phyloP scores from a whole-genome alignment of 2,797 vertebrate species.

The Novumbra hubbsi region DNA sequence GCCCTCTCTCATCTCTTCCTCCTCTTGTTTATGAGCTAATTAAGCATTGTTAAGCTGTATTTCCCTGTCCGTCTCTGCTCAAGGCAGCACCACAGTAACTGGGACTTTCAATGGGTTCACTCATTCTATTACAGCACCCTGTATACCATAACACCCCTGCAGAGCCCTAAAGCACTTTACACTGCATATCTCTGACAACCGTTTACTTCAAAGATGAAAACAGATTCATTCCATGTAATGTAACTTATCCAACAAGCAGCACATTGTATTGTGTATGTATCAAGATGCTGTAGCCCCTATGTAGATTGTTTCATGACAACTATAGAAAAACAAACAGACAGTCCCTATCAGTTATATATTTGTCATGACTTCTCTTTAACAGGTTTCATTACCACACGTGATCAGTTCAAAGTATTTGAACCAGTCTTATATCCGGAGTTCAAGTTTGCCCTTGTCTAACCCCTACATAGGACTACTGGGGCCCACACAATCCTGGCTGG shows the following conservation, averaged over 20 bases:
- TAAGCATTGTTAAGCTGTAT: constrained; percentile 68
- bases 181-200: too few species aligned
- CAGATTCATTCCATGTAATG: constrained; percentile 8
- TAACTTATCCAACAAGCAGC: background rate
- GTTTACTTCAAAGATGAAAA: background rate
- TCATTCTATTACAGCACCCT: constrained; percentile 59
- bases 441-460: constrained; percentile 65
- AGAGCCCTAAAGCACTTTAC: too few species aligned
- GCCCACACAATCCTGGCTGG: constrained; percentile 43
- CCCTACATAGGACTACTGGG: constrained; percentile 21
- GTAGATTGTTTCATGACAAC: background rate
- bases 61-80: constrained; percentile 28
- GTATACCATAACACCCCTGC: constrained; percentile 53
- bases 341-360: background rate
- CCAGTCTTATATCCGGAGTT: constrained; percentile 56
- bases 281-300: background rate
- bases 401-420: constrained; percentile 55
- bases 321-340: background rate
- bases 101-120: constrained; percentile 61
- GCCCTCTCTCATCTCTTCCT: constrained; percentile 68
- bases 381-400: background rate
- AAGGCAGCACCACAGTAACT: constrained; percentile 38
- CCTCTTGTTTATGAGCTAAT: constrained; percentile 80
- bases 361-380: too few species aligned
- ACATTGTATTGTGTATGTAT: background rate